Evolutionary conservation across 2,113 vertebrate species (phyloP), one percentile per base, ranked within the genome.

Genomic region (Phoxinus phoxinus): DNA sequence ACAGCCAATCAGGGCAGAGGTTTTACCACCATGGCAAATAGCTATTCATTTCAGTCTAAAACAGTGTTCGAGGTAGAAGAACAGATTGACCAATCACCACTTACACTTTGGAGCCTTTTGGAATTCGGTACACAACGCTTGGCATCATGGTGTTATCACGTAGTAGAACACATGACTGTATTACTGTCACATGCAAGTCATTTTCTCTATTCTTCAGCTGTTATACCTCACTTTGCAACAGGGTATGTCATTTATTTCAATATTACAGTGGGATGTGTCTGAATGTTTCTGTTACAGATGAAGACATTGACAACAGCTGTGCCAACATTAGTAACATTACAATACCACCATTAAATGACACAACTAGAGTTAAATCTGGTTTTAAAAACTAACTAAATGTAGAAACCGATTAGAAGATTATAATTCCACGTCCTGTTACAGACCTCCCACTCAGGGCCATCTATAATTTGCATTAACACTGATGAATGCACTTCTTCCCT

Each of bases 1-100:
- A 95, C 90, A 91, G 92, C 84, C 95, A 95, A 86, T 73, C 91
- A 56, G 93, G 92, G 19, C 94, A 95, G 53, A 90, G 95, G 51
- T 96, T 95, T 88, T 96, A 96, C 90, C 95, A 95, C 91, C 95
- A 95, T 44, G 78, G 81, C 87, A 92, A 92, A 88, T 92, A 87
- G 81, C 32, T 72, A 32, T 53, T n/a, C 21, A 27, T 30, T 69
- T 81, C 44, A 61, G 25, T 23, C 46, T 21, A 72, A 13, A 81
- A 44, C 67, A 75, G 53, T 48, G 8, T 75, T 74, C 41, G 61
- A 32, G 67, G 27, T 7, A 10, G 35, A 25, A 73, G 59, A 25
- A 23, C 48, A 61, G 32, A 72, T 81, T n/a, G n/a, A n/a, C n/a
- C n/a, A n/a, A n/a, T 27, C 80, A 32, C 12, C 80, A 53, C 44